These are phyloP conservation scores for Rhabdophis nuchalis DNA, from an alignment of 2,797 vertebrate genomes.

Conservation along the genomic window DNA sequence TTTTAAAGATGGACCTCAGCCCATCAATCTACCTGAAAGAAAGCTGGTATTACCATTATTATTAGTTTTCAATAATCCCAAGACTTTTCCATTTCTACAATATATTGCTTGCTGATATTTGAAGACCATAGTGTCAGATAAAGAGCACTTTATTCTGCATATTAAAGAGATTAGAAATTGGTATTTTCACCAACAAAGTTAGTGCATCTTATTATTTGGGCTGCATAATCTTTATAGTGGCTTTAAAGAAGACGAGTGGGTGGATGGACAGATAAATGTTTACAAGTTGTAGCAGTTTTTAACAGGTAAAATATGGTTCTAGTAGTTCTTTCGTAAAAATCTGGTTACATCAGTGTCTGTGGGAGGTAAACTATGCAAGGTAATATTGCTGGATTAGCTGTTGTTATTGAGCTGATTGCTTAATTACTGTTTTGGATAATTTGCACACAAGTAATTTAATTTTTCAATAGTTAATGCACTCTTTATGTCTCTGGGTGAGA, in stretches of 20 bases:
- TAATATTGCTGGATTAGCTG: conserved; percentile 16
- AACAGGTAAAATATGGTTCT: background rate
- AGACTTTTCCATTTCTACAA: background rate
- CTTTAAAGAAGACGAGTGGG: background rate
- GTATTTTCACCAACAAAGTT: background rate
- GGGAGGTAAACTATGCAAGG: conserved; percentile 29
- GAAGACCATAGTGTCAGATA: background rate
- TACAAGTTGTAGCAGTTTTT: background rate
- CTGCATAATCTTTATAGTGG: background rate
- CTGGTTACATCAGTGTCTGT: background rate
- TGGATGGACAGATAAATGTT: background rate
- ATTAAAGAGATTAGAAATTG: too few relatives aligned
- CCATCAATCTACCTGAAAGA: background rate
- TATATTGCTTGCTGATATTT: background rate
- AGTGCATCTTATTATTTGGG: background rate
- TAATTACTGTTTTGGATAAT: conserved; percentile 26
- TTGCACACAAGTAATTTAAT: conserved; percentile 15
- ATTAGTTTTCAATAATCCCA: background rate
- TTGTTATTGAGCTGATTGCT: conserved; percentile 9
- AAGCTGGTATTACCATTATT: background rate
- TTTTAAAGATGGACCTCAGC: background rate
- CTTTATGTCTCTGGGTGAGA: background rate
- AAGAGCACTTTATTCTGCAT: too few relatives aligned
- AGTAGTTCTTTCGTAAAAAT: background rate
- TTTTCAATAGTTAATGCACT: background rate